phyloP scores from a whole-genome alignment of 2,113 vertebrate species.

The Girardinichthys multiradiatus region DNA sequence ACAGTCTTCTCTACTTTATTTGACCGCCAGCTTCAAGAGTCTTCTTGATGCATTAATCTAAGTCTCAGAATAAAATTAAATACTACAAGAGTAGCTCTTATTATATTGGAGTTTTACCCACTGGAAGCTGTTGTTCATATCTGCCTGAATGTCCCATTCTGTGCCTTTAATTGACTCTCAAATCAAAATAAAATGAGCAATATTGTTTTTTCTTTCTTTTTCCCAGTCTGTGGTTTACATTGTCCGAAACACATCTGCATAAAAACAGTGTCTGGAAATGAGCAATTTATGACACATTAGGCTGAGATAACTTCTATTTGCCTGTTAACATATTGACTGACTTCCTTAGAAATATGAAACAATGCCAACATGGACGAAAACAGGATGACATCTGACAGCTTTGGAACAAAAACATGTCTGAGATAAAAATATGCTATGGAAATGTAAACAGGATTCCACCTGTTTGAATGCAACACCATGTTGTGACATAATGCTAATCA shows the following conservation, averaged over 20 bases:
- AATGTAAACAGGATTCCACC: conserved; percentile 76
- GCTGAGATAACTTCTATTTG: conserved; percentile 63
- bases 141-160: conserved; percentile 5
- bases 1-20: too few relatives aligned
- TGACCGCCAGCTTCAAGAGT: too few relatives aligned
- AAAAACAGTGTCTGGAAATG: conserved; percentile 34
- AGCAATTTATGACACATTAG: conserved; percentile 42
- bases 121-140: conserved; percentile 8
- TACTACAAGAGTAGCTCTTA: background rate
- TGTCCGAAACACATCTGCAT: conserved; percentile 55
- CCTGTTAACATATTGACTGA: conserved; percentile 40
- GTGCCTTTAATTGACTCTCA: conserved; percentile 22
- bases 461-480: conserved; percentile 56
- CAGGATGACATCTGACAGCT: conserved; percentile 81
- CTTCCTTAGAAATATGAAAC: conserved; percentile 63
- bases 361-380: conserved; percentile 71
- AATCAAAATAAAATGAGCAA: conserved; percentile 14
- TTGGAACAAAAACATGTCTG: conserved; percentile 46
- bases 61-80: background rate
- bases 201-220: conserved; percentile 24
- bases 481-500: conserved; percentile 62
- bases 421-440: conserved; percentile 37
- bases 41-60: background rate
- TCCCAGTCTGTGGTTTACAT: conserved; percentile 3
- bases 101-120: background rate